Base-by-base conservation (phyloP, 2,888 invertebrate genomes). In the Cecidostiba fungosa region DNA sequence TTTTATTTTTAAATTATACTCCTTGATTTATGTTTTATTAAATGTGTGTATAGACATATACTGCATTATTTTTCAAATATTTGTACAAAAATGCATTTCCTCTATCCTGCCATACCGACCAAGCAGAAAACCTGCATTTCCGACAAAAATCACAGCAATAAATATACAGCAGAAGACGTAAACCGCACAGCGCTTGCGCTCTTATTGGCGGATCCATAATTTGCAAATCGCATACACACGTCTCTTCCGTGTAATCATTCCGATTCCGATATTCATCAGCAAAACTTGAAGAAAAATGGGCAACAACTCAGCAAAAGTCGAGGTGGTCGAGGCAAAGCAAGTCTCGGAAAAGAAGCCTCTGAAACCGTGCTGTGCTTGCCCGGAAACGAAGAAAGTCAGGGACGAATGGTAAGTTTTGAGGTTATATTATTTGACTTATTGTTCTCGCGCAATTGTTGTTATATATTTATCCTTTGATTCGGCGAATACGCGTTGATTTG, bases 351-450 rank as follows among this genome's bases (percentile, higher is more conserved):
- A 96, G 90, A 96, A 97, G 74, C 98, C 98, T 92, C 94, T 98
- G 87, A 99, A 98, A 92, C 97, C 99, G 4, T 99, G 99, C 91
- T 99, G 99, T 94, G 99, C 99, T 4, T 99, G 99, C 93, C 99
- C 99, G 0, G 99, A 99, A 94, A 99, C 99, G 0, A 99, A 98
- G 94, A 96, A 95, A 94, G 96, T 94, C 50, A 95, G 99, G 91
- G 99, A 99, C 94, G 96, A 96, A 88, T 99, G 99, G 98, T 98
- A 95, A 95, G 76, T 73, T 85, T 85, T 70, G 39, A 85, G 86
- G 86, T 86, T 86, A 86, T 77, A 86, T 85, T 77, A 86, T 85
- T 87, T 83, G 82, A 84, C 74, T 82, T 72, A n/a, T 79, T n/a
- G 29, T 73, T 69, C 23, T 66, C n/a, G 23, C 14, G 39, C 19